These are phyloP conservation scores for Drosophila nigrodunni DNA, from an alignment of 1,140 invertebrate species.

Conservation along the genomic window DNA sequence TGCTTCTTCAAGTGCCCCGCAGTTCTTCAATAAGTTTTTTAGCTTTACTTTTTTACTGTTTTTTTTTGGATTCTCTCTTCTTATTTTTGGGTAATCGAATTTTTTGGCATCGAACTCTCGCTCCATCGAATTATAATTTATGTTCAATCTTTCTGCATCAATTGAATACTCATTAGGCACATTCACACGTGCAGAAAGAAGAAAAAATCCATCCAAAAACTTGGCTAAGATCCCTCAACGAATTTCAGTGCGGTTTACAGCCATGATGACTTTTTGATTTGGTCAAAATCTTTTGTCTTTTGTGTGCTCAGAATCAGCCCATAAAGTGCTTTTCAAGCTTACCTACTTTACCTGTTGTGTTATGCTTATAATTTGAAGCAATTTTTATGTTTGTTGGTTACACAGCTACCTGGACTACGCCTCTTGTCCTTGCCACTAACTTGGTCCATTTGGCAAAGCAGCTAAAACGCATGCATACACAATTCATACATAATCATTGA, in stretches of 20 bases:
- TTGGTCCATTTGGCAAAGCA: constrained; percentile 44
- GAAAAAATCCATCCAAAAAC: background rate
- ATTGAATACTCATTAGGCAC: constrained; percentile 82
- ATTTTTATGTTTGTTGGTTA: background rate
- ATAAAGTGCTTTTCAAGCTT: constrained; percentile 65
- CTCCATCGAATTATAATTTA: constrained; percentile 69
- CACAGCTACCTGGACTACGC: background rate
- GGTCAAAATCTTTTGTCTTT: constrained; percentile 23
- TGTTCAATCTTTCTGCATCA: constrained; percentile 69
- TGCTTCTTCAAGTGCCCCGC: constrained; percentile 46
- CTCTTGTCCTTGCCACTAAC: constrained; percentile 37
- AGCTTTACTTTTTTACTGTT: constrained; percentile 11
- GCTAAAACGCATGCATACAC: constrained; percentile 59
- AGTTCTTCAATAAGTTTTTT: constrained; percentile 48
- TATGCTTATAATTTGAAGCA: constrained; percentile 16
- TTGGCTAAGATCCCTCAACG: constrained; percentile 27
- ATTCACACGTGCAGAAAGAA: constrained; percentile 59
- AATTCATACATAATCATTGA: constrained; percentile 46
- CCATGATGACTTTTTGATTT: constrained; percentile 80
- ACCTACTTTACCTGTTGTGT: constrained; percentile 44
- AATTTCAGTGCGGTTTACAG: constrained; percentile 40
- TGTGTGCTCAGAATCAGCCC: constrained; percentile 50
- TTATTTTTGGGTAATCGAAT: constrained; percentile 63
- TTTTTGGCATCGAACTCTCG: constrained; percentile 49
- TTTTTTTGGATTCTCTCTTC: constrained; percentile 5